Conservation (phyloP, 2,113 vertebrate species). For the Microcebus griseorufus region DNA sequence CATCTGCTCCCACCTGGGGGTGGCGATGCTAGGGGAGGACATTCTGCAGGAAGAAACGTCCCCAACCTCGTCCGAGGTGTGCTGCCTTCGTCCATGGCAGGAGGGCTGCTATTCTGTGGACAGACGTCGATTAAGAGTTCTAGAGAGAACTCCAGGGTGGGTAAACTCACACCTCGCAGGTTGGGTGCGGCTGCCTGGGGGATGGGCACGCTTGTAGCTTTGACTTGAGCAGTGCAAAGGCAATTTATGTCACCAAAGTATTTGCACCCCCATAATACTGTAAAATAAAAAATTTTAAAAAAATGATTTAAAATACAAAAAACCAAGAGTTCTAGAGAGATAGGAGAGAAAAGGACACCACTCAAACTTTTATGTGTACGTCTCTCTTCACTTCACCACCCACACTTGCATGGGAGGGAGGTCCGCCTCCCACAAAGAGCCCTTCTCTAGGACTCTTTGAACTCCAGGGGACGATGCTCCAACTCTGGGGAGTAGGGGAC, state of each 20-base stretch:
- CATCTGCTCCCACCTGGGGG: background rate
- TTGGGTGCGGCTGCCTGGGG: too few species aligned
- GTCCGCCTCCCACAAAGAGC: background rate
- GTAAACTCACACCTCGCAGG: too few species aligned
- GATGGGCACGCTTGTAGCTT: too few species aligned
- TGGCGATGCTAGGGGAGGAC: background rate
- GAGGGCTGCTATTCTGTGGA: background rate
- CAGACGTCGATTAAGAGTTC: background rate
- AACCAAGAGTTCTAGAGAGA: background rate
- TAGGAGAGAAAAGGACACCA: background rate
- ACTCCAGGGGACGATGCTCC: background rate
- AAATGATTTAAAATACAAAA: too few species aligned
- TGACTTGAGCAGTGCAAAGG: too few species aligned
- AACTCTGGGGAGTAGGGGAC: background rate
- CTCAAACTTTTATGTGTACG: background rate
- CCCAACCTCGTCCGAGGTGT: background rate
- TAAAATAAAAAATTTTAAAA: too few species aligned
- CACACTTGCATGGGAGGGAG: background rate
- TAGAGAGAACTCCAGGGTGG: background rate
- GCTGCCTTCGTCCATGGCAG: background rate
- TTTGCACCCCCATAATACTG: rapidly evolving
- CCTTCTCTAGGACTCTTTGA: background rate
- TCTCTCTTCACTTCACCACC: background rate
- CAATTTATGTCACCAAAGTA: too few species aligned
- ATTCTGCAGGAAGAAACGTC: background rate